These are phyloP conservation scores for Galerucella calmariensis DNA, from an alignment of 2,888 invertebrate species.

Conservation along the genomic window DNA sequence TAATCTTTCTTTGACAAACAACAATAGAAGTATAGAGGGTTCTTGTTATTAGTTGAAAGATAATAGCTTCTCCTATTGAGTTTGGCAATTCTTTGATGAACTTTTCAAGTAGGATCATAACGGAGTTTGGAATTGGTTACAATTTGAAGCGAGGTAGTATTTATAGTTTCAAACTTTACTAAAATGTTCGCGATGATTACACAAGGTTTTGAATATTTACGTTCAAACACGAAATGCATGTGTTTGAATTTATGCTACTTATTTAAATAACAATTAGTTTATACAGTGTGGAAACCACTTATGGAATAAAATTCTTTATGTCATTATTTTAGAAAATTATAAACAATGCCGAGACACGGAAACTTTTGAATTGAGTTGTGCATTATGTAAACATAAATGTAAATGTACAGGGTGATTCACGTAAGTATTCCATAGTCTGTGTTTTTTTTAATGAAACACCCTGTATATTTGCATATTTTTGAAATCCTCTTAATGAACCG, in stretches of 20 bases:
- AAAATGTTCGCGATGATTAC: neutral
- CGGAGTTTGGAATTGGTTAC: constrained; percentile 28
- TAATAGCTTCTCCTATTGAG: constrained; percentile 31
- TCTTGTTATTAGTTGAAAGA: constrained; percentile 34
- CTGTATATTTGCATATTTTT: too few species aligned
- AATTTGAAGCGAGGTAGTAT: neutral
- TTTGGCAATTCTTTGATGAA: constrained; percentile 32
- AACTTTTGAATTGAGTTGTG: too few species aligned
- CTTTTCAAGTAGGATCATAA: constrained; percentile 24
- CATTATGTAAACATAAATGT: too few species aligned
- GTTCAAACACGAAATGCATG: neutral
- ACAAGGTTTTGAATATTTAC: neutral
- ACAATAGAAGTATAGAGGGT: constrained; percentile 31
- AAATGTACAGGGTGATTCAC: too few species aligned
- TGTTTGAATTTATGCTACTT: neutral
- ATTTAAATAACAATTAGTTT: too few species aligned
- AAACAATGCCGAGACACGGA: too few species aligned
- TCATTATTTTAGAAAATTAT: too few species aligned
- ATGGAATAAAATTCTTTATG: too few species aligned
- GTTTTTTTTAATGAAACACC: too few species aligned
- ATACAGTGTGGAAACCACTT: too few species aligned
- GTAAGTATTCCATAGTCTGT: too few species aligned
- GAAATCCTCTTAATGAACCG: too few species aligned
- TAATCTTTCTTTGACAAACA: constrained; percentile 35
- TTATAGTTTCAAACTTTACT: constrained; percentile 11